Percentiles rank a stretch among this genome's conserved stretches.
phyloP scores from a whole-genome alignment of 1,140 invertebrate species.

The Holcopasites calliopsidis region DNA sequence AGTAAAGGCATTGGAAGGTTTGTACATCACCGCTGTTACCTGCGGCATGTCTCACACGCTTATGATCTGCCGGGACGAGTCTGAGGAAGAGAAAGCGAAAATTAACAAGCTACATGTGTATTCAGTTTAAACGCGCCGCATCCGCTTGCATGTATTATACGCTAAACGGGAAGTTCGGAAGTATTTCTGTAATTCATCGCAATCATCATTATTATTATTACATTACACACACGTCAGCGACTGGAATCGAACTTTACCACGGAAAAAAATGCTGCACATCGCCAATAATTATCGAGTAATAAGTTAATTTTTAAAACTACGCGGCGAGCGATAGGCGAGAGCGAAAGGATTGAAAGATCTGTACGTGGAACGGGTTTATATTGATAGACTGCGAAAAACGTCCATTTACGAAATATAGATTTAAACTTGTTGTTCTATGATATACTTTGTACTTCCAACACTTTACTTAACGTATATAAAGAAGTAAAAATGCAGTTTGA shows the following conservation, averaged over 20 bases:
- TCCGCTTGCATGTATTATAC: too few relatives aligned
- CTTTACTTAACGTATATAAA: slow-evolving; percentile 61
- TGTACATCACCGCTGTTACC: slow-evolving; percentile 89
- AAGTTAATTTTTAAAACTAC: too few relatives aligned
- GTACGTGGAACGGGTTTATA: slow-evolving; percentile 33
- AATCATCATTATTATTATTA: slow-evolving; percentile 18
- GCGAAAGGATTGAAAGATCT: slow-evolving; percentile 17
- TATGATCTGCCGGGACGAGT: slow-evolving; percentile 84
- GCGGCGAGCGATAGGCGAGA: too few relatives aligned
- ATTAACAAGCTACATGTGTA: slow-evolving; percentile 83
- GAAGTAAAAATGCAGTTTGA: slow-evolving; percentile 53
- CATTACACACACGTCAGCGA: too few relatives aligned
- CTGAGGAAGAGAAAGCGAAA: slow-evolving; percentile 84
- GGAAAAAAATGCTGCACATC: not conserved
- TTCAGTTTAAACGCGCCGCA: slow-evolving; percentile 72
- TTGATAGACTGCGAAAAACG: slow-evolving; percentile 55
- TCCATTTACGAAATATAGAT: slow-evolving; percentile 57
- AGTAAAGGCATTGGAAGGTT: slow-evolving; percentile 89
- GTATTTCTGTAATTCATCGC: slow-evolving; percentile 22
- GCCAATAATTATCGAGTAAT: not conserved
- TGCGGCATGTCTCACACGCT: slow-evolving; percentile 93
- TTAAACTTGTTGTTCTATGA: slow-evolving; percentile 52
- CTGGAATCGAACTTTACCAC: too few relatives aligned
- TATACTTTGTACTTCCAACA: slow-evolving; percentile 63
- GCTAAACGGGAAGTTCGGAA: slow-evolving; percentile 1